phyloP scores from a whole-genome alignment of 2,888 invertebrate species.

The Morpho achilles region DNA sequence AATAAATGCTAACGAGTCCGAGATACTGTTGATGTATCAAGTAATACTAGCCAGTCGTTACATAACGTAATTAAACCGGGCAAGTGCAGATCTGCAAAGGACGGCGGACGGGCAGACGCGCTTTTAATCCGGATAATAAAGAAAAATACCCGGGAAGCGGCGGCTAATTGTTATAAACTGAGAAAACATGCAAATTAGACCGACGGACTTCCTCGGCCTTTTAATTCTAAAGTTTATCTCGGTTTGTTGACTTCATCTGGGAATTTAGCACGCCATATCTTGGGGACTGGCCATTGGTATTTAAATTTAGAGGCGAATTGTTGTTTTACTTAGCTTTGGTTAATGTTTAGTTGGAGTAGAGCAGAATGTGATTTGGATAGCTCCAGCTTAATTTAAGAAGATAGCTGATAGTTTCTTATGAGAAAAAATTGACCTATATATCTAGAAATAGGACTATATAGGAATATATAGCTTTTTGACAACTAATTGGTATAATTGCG shows the following conservation, averaged over 20 bases:
- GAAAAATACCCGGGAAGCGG: constrained; percentile 67
- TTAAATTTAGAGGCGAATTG: background rate
- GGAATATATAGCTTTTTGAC: too few relatives aligned
- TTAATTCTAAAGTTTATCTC: constrained; percentile 55
- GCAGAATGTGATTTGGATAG: too few relatives aligned
- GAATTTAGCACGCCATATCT: constrained; percentile 1
- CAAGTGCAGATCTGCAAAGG: constrained; percentile 37
- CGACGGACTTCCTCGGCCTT: constrained; percentile 55
- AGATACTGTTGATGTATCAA: constrained; percentile 3
- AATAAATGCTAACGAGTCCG: too few relatives aligned
- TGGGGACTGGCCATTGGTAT: background rate
- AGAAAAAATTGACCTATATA: too few relatives aligned
- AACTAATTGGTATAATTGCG: too few relatives aligned
- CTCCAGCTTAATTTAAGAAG: too few relatives aligned
- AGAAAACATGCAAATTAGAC: constrained; percentile 70
- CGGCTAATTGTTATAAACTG: constrained; percentile 74
- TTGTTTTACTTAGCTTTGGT: too few relatives aligned
- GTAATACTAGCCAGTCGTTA: constrained; percentile 45
- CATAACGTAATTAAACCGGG: constrained; percentile 50
- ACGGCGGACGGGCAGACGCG: constrained; percentile 32
- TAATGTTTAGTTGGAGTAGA: too few relatives aligned
- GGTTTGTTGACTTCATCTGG: constrained; percentile 2
- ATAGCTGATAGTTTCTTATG: too few relatives aligned
- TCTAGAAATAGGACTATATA: too few relatives aligned
- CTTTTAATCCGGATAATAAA: constrained; percentile 70